phyloP scores from a whole-genome alignment of 1,140 invertebrate genomes.

The Belonocnema kinseyi region DNA sequence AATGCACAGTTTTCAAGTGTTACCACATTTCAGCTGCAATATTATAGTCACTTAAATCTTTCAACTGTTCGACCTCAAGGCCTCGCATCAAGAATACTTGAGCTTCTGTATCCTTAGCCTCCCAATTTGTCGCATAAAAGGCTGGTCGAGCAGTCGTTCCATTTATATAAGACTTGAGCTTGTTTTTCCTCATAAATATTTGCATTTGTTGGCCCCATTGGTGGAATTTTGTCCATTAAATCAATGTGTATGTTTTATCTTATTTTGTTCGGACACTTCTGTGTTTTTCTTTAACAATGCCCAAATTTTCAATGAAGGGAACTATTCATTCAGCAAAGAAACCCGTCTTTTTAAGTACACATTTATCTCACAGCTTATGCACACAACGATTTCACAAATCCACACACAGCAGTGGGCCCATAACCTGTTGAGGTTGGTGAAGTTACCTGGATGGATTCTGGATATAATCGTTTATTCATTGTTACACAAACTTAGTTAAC shows the following conservation, averaged over 20 bases:
- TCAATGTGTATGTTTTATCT: conserved; percentile 36
- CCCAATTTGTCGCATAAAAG: conserved; percentile 15
- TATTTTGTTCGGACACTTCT: conserved; percentile 13
- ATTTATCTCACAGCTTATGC: too few relatives aligned
- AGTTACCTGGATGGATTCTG: too few relatives aligned
- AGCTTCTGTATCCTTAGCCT: conserved; percentile 46
- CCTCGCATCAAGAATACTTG: conserved; percentile 47
- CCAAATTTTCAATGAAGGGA: too few relatives aligned
- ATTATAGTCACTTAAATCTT: conserved; percentile 43
- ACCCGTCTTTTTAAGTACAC: too few relatives aligned
- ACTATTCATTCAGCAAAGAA: too few relatives aligned
- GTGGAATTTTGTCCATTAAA: conserved; percentile 39
- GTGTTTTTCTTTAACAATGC: too few relatives aligned
- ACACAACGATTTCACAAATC: too few relatives aligned
- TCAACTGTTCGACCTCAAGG: conserved; percentile 46
- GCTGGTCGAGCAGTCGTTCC: conserved; percentile 3
- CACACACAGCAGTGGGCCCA: too few relatives aligned
- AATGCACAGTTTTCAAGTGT: conserved; percentile 40
- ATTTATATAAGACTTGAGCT: conserved; percentile 35
- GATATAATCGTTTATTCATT: too few relatives aligned
- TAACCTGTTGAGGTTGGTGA: too few relatives aligned
- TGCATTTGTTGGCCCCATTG: conserved; percentile 37
- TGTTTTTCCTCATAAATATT: conserved; percentile 37
- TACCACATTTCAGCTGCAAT: conserved; percentile 46
- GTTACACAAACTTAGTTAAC: too few relatives aligned